Percentiles rank a stretch among this genome's conserved stretches.
These are phyloP conservation scores for Tetrao urogallus DNA, from an alignment of 2,113 vertebrate genomes.

Conservation along the genomic window DNA sequence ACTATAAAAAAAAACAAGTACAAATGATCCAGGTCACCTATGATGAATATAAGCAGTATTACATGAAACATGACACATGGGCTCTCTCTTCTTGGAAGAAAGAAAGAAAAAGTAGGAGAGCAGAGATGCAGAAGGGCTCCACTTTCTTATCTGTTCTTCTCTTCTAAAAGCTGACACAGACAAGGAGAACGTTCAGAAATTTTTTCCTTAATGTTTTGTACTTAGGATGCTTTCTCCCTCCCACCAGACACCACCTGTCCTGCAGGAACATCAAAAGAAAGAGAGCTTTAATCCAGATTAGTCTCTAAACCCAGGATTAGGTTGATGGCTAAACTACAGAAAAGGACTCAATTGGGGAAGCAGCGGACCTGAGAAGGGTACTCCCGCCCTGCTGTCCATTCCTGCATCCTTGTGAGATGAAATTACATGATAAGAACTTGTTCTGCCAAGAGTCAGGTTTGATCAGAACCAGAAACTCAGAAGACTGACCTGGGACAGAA, in stretches of 20 bases:
- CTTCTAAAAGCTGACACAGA: constrained; percentile 37
- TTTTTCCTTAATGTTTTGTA: constrained; percentile 1
- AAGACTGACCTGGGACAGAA: neutral
- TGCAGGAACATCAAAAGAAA: constrained; percentile 34
- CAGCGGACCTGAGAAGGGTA: neutral
- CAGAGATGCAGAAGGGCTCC: neutral
- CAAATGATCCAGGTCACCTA: constrained; percentile 75
- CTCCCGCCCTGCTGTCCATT: neutral
- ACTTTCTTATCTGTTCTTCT: constrained; percentile 38
- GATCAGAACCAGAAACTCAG: neutral
- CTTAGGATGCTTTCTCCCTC: neutral
- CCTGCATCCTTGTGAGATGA: neutral
- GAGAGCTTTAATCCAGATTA: constrained; percentile 14
- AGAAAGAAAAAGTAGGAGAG: neutral
- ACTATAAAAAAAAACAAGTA: constrained; percentile 77
- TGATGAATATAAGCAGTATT: constrained; percentile 71
- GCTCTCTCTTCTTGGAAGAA: constrained; percentile 3
- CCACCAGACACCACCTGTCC: constrained; percentile 21
- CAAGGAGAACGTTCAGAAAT: neutral
- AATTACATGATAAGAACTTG: neutral
- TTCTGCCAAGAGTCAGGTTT: neutral
- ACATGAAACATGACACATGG: constrained; percentile 38
- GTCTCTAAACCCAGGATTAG: constrained; percentile 46
- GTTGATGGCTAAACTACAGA: neutral
- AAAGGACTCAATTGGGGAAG: neutral